Base-by-base conservation (phyloP, 2,888 invertebrate species). In the Eupithecia abbreviata region DNA sequence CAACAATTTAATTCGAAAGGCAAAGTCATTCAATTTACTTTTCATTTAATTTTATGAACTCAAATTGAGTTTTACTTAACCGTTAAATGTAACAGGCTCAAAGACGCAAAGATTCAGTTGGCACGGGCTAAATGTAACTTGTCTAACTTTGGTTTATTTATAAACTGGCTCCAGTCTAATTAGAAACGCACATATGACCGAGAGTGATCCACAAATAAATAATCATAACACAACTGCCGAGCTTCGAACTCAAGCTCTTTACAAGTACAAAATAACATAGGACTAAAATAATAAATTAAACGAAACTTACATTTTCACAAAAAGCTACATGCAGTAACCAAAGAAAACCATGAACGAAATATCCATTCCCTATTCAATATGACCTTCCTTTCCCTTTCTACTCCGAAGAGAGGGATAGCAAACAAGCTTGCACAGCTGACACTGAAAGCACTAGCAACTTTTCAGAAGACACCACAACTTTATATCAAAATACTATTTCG, bases 391-490 rank as follows among this genome's bases (percentile, higher is more conserved):
- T 93, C 92, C 89, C 91, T 93, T 92, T 93, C 90, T 84, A 86
- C 82, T 83, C 80, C 86, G 88, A 82, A 84, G 91, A 93, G 86
- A 90, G 90, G 89, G 92, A 93, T 86, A 90, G 88, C 89, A 83
- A 87, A 86, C 84, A 83, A 88, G 87, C 86, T 87, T 83, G 88
- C 91, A 92, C 92, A 90, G 90, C 90, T 90, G 90, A 90, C 93
- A 94, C 93, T 92, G 90, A 93, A 92, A 92, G 90, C 93, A 94
- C 94, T 91, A 88, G 88, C 86, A 92, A 94, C 93, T 93, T 92
- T 91, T 90, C 90, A 90, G 88, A 88, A 89, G 87, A 87, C 91
- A 89, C 88, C 86, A 84, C 85, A 85, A 87, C 87, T 86, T 85
- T 79, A 84, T 82, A 86, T 86, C 84, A 83, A 87, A 84, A 81